A percentile compares a stretch with the other conserved stretches of the same genome.
Evolutionary conservation across 2,888 invertebrate species (phyloP).

Genomic region (Ophion obscuratus): DNA sequence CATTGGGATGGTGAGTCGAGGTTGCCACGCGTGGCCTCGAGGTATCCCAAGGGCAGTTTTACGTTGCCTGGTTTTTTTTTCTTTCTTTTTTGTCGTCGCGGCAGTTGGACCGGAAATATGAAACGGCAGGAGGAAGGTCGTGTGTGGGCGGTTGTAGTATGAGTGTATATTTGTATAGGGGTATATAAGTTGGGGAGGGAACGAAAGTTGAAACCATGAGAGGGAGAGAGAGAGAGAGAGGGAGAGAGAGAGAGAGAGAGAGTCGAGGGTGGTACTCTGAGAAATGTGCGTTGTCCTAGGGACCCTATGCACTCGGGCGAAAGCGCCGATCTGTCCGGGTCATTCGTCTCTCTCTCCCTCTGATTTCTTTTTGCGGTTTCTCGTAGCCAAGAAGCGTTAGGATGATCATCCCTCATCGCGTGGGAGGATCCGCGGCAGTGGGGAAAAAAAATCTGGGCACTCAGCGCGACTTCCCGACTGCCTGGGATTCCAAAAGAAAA

Average conservation of each 20-base stretch:
- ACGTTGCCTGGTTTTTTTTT: slow-evolving; percentile 27
- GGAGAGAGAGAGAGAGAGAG: slow-evolving; percentile 22
- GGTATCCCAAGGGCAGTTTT: slow-evolving; percentile 24
- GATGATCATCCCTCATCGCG: slow-evolving; percentile 49
- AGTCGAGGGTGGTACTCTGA: slow-evolving; percentile 50
- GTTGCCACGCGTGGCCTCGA: neutral
- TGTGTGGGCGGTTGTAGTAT: neutral
- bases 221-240: slow-evolving; percentile 11
- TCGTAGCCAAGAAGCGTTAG: slow-evolving; percentile 20
- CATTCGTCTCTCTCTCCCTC: slow-evolving; percentile 47
- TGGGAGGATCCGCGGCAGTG: neutral
- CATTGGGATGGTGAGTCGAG: neutral
- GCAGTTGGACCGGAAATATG: slow-evolving; percentile 36
- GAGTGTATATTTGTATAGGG: slow-evolving; percentile 8
- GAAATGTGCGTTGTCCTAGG: slow-evolving; percentile 49
- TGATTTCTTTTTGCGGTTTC: slow-evolving; percentile 19
- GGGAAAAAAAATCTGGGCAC: neutral
- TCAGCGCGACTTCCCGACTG: neutral
- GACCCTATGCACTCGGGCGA: slow-evolving; percentile 51
- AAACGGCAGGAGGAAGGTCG: slow-evolving; percentile 16
- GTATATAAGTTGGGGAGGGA: too few species aligned
- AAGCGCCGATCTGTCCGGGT: slow-evolving; percentile 24
- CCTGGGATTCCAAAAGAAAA: neutral
- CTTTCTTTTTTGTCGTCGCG: neutral
- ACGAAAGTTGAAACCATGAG: too few species aligned